These are phyloP conservation scores for Rhadinocentrus ornatus DNA, from an alignment of 2,797 vertebrate species.

Conservation along the genomic window DNA sequence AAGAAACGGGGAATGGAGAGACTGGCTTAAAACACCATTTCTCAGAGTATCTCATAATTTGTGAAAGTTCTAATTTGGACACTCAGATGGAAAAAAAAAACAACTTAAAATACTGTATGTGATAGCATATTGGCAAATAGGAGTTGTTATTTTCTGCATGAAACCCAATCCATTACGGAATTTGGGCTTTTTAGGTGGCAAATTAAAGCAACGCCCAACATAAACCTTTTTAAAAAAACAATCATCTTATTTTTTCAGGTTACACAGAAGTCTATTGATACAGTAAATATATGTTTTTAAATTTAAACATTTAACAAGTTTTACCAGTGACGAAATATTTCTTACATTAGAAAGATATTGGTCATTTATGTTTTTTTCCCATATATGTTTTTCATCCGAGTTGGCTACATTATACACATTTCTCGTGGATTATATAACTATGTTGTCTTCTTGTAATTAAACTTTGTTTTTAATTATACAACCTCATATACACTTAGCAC, in stretches of 20 bases:
- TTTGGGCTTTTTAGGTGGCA: constrained; percentile 28
- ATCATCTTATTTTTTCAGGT: constrained; percentile 2
- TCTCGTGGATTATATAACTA: too few relatives aligned
- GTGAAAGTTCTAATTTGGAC: constrained; percentile 10
- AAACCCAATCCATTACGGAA: constrained; percentile 1
- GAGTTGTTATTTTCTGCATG: background rate
- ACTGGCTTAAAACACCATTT: background rate
- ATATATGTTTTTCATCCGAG: too few relatives aligned
- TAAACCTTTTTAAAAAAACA: constrained; percentile 19
- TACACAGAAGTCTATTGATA: constrained; percentile 5
- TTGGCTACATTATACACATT: too few relatives aligned
- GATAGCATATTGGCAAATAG: background rate
- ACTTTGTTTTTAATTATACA: too few relatives aligned
- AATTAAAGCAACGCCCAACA: background rate
- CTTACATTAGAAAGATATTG: too few relatives aligned
- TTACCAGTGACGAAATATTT: too few relatives aligned
- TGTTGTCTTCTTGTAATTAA: too few relatives aligned
- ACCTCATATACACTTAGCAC: too few relatives aligned
- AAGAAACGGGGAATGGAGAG: too few relatives aligned
- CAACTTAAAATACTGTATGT: background rate
- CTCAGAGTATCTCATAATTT: constrained; percentile 16
- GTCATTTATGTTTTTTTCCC: too few relatives aligned
- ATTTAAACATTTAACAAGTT: background rate
- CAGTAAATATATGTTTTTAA: constrained; percentile 5
- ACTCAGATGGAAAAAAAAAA: background rate